Conservation (phyloP, 2,113 vertebrate species). For the Hyla sarda region DNA sequence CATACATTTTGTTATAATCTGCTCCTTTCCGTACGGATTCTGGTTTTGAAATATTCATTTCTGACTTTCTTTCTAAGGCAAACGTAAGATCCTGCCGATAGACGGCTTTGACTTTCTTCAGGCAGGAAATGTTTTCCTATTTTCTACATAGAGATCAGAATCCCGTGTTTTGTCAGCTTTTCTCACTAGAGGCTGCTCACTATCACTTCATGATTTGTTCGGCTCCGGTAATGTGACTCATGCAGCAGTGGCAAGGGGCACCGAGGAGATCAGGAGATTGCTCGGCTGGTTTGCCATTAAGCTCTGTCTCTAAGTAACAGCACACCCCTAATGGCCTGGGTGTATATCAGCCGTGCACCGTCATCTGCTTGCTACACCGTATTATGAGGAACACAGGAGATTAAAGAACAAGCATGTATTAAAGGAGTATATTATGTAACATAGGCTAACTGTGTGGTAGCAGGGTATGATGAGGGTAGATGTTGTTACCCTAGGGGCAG, state of each 20-base stretch:
- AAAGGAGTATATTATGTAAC: no score
- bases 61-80: neutral
- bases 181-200: conserved; percentile 78
- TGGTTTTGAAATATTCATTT: no score
- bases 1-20: no score
- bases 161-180: conserved; percentile 70
- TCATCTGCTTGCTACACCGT: no score
- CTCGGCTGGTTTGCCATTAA: conserved; percentile 58
- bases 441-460: no score
- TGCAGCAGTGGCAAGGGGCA: conserved; percentile 48
- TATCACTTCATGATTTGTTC: conserved; percentile 70
- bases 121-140: neutral
- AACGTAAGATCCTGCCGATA: neutral
- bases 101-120: neutral
- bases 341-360: conserved; percentile 50
- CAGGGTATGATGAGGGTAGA: no score
- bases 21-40: no score
- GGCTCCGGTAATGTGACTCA: conserved; percentile 61
- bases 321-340: conserved; percentile 60
- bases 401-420: no score
- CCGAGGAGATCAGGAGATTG: conserved; percentile 60
- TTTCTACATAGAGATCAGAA: conserved; percentile 36
- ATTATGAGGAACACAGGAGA: no score
- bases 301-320: conserved; percentile 61
- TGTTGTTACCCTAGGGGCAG: no score